Conservation (phyloP, 2,113 vertebrate species). For the Podocnemis expansa region DNA sequence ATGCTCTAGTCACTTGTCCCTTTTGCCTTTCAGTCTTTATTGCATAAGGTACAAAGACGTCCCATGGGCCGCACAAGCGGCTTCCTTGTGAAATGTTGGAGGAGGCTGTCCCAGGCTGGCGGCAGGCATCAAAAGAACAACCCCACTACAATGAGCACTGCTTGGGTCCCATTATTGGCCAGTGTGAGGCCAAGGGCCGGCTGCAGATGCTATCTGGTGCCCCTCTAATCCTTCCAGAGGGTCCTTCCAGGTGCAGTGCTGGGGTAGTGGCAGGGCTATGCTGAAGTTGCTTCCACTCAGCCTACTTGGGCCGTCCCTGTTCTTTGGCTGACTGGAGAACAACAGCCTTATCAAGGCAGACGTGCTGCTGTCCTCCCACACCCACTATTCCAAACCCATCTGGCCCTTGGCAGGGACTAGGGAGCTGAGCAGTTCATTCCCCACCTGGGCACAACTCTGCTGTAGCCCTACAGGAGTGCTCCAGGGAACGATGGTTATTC, state of each 20-base stretch:
- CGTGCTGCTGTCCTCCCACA: background rate
- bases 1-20: background rate
- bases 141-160: background rate
- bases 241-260: background rate
- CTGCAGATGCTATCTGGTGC: background rate
- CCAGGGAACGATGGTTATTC: background rate
- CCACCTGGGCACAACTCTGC: background rate
- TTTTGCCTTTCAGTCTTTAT: background rate
- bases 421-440: background rate
- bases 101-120: background rate
- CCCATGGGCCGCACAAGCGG: background rate
- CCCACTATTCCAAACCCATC: background rate
- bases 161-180: background rate
- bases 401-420: background rate
- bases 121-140: background rate
- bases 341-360: background rate
- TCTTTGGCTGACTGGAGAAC: background rate
- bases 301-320: background rate
- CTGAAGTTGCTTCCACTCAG: background rate
- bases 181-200: background rate
- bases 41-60: background rate
- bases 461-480: background rate
- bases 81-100: background rate
- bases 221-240: background rate
- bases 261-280: background rate